These are phyloP conservation scores for Labeo calbasu DNA, from an alignment of 2,797 vertebrate species.

Conservation along the genomic window DNA sequence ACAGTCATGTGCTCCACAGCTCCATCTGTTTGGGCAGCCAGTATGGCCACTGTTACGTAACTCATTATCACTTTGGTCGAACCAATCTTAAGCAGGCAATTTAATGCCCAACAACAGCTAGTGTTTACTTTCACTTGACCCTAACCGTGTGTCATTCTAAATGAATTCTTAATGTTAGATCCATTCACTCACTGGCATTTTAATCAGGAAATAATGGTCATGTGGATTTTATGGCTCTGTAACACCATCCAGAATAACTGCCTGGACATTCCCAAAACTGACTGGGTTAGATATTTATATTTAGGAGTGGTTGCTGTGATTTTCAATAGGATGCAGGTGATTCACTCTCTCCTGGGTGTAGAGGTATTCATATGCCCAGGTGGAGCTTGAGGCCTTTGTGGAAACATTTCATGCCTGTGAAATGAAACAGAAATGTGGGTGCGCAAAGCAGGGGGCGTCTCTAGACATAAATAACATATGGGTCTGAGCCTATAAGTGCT, in stretches of 20 bases:
- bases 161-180: not conserved
- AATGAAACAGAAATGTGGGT: not conserved
- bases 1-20: conserved; percentile 18
- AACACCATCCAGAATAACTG: not conserved
- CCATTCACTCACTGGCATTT: conserved; percentile 7
- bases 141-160: not conserved
- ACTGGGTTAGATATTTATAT: not conserved
- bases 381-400: not conserved
- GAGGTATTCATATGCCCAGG: not conserved
- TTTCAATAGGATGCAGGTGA: conserved; percentile 6
- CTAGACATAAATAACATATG: not conserved
- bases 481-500: no score
- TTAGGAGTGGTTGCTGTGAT: not conserved
- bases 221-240: not conserved
- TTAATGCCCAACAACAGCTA: not conserved
- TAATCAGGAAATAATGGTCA: not conserved
- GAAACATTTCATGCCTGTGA: not conserved
- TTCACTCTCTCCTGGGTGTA: conserved; percentile 1
- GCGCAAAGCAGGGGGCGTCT: not conserved
- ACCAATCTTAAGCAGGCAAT: conserved; percentile 6
- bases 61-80: not conserved
- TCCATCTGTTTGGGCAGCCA: not conserved
- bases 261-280: not conserved
- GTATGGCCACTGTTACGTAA: not conserved
- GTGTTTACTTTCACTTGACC: conserved; percentile 10